phyloP scores from a whole-genome alignment of 2,797 vertebrate genomes.

The Sphenodon punctatus region DNA sequence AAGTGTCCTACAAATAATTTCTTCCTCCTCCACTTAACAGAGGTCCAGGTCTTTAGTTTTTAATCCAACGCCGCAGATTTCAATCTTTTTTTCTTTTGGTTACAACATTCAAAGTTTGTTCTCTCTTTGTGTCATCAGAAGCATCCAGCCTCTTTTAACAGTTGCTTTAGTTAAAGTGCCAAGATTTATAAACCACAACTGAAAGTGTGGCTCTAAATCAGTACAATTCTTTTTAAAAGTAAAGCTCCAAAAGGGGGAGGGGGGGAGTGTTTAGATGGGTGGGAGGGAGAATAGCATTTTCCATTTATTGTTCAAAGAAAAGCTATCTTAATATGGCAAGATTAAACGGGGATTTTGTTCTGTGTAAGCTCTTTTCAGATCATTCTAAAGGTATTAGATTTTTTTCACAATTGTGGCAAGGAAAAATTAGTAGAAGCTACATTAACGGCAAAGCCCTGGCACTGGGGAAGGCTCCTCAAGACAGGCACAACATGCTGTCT shows the following conservation, averaged over 20 bases:
- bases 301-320: constrained; percentile 35
- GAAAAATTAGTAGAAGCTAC: constrained; percentile 35
- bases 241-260: constrained; percentile 10
- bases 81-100: not conserved
- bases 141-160: not conserved
- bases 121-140: not conserved
- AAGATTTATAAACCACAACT: not conserved
- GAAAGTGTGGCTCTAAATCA: not conserved
- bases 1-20: not conserved
- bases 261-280: not conserved
- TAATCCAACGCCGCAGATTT: not conserved
- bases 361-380: constrained; percentile 54
- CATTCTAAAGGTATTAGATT: constrained; percentile 55
- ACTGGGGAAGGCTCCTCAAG: constrained; percentile 38
- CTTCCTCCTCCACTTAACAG: not conserved
- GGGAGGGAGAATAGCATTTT: constrained; percentile 39
- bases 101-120: not conserved
- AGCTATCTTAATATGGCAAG: constrained; percentile 43
- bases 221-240: not conserved
- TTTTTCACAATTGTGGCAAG: constrained; percentile 45
- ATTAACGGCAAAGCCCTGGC: constrained; percentile 40
- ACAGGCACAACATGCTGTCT: constrained; percentile 30
- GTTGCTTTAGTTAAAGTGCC: not conserved
- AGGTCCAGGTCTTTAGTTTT: not conserved
- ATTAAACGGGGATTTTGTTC: constrained; percentile 49